Evolutionary conservation across 2,888 invertebrate genomes (phyloP).

Genomic region (Villa cingulata): DNA sequence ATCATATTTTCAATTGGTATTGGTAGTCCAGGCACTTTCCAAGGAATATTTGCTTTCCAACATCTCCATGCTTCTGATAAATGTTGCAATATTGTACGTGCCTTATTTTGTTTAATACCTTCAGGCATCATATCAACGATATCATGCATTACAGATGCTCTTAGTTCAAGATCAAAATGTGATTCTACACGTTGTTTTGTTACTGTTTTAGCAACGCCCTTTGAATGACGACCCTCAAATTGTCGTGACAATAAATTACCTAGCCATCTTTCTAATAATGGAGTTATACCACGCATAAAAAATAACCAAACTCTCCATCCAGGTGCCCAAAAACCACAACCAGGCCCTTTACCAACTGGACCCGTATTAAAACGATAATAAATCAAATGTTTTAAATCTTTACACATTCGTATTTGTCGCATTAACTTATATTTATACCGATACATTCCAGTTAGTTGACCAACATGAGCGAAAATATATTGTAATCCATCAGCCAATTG

Average conservation of each 20-base stretch:
- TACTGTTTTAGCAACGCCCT: constrained; percentile 99
- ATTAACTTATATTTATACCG: constrained; percentile 97
- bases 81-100: constrained; percentile 96
- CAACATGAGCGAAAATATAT: constrained; percentile 98
- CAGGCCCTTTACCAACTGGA: constrained; percentile 96
- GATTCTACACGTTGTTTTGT: constrained; percentile 99
- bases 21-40: constrained; percentile 98
- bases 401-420: constrained; percentile 99
- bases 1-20: constrained; percentile 99
- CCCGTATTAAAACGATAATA: constrained; percentile 99
- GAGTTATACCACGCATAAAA: constrained; percentile 98
- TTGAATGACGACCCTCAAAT: constrained; percentile 98
- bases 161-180: constrained; percentile 95
- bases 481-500: constrained; percentile 96
- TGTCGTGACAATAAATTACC: constrained; percentile 96
- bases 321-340: constrained; percentile 97
- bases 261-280: constrained; percentile 95
- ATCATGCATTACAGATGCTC: constrained; percentile 94
- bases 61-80: constrained; percentile 98
- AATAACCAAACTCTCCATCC: constrained; percentile 99
- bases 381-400: constrained; percentile 97
- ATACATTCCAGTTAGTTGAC: constrained; percentile 99
- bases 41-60: constrained; percentile 99
- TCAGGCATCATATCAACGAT: constrained; percentile 99
- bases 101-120: constrained; percentile 99